Conservation (phyloP, 2,113 vertebrate genomes). For the Myiagra hebetior region DNA sequence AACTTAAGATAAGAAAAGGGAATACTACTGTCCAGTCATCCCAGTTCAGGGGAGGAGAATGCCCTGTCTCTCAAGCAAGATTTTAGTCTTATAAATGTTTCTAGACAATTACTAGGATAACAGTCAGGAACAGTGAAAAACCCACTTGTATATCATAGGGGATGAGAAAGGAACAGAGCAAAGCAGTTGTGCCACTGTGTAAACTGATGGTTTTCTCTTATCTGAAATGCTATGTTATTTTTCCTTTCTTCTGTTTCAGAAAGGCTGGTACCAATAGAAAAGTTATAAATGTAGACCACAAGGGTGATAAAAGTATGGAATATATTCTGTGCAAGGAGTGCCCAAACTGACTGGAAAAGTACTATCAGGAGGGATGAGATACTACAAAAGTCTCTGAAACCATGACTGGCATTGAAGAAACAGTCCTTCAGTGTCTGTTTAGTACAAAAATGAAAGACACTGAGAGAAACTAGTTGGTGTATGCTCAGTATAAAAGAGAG, state of each 20-base stretch:
- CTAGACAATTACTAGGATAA: background rate
- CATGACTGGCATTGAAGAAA: background rate
- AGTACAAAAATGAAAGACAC: background rate
- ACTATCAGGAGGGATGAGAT: background rate
- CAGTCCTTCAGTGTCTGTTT: background rate
- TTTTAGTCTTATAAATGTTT: background rate
- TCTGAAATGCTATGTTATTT: background rate
- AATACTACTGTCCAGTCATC: background rate
- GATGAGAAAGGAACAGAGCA: background rate
- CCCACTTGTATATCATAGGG: background rate
- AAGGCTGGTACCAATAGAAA: background rate
- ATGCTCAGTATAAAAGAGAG: background rate
- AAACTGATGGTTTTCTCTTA: background rate
- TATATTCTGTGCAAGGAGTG: background rate
- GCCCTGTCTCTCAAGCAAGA: background rate
- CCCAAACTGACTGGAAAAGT: background rate
- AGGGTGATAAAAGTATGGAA: background rate
- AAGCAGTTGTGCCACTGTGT: background rate
- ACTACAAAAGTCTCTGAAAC: background rate
- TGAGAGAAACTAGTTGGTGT: background rate
- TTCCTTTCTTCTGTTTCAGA: background rate
- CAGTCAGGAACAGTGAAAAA: background rate
- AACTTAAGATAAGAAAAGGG: background rate
- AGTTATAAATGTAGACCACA: background rate
- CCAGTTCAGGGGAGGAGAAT: background rate